phyloP scores from a whole-genome alignment of 2,113 vertebrate species.

The Phrynosoma platyrhinos region DNA sequence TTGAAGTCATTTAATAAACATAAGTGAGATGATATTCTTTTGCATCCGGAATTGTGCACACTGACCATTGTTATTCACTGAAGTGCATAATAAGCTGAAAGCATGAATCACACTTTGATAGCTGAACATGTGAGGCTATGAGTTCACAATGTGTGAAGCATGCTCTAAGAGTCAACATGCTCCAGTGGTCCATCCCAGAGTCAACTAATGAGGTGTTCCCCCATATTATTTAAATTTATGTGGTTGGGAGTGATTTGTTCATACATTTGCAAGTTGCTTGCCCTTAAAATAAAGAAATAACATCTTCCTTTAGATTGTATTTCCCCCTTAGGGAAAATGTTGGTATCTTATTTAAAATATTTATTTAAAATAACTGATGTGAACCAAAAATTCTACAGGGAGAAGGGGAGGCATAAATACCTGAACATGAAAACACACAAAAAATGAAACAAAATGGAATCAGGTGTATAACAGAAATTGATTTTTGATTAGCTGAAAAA shows the following conservation, averaged over 20 bases:
- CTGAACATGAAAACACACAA: slow-evolving; percentile 8
- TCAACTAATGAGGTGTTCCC: neutral
- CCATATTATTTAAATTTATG: slow-evolving; percentile 9
- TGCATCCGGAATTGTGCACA: slow-evolving; percentile 17
- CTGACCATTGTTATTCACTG: slow-evolving; percentile 24
- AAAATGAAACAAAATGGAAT: slow-evolving; percentile 33
- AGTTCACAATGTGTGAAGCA: slow-evolving; percentile 8
- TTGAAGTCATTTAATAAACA: slow-evolving; percentile 24
- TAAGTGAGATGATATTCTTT: slow-evolving; percentile 22
- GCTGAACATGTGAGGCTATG: slow-evolving; percentile 25
- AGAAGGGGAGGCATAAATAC: neutral
- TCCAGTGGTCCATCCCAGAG: slow-evolving; percentile 11
- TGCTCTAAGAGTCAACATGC: neutral
- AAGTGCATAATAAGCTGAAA: slow-evolving; percentile 35
- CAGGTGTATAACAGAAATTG: neutral
- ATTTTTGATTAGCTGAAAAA: slow-evolving; percentile 12
- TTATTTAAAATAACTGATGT: slow-evolving; percentile 12
- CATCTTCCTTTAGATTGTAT: neutral
- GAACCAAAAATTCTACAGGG: neutral
- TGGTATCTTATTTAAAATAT: neutral
- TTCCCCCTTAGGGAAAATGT: neutral
- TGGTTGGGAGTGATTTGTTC: neutral
- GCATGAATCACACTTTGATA: slow-evolving; percentile 29
- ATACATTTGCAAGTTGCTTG: neutral
- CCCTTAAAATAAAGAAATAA: neutral